Conservation (phyloP, 2,113 vertebrate genomes). For the Mandrillus leucophaeus region DNA sequence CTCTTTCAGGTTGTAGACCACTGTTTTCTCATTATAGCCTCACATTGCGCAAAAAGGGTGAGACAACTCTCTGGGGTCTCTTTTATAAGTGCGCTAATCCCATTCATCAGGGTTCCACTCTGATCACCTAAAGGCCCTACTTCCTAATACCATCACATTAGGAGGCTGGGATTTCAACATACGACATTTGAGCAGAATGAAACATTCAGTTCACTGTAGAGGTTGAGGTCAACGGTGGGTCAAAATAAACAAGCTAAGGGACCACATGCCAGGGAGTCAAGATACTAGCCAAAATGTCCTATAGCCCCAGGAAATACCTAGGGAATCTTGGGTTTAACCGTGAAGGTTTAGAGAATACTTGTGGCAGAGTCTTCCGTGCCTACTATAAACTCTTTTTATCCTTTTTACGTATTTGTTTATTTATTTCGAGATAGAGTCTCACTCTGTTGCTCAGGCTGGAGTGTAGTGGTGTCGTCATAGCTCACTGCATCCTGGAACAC, state of each 20-base stretch:
- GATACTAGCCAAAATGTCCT: neutral
- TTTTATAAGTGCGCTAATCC: neutral
- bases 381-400: neutral
- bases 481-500: too few species aligned
- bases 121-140: neutral
- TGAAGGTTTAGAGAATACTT: neutral
- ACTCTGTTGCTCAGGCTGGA: too few species aligned
- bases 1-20: neutral
- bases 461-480: too few species aligned
- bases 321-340: neutral
- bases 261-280: neutral
- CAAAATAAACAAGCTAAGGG: neutral
- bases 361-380: neutral
- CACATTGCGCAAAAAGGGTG: too few species aligned
- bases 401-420: neutral
- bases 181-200: fast-evolving
- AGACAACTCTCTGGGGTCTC: neutral
- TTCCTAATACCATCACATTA: neutral
- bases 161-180: neutral
- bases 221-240: neutral
- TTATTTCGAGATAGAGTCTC: too few species aligned
- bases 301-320: neutral
- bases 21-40: neutral
- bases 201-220: neutral
- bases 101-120: neutral